Percentiles rank a stretch among this genome's conserved stretches.
phyloP scores from a whole-genome alignment of 2,113 vertebrate species.

The Antechinus stuartii region DNA sequence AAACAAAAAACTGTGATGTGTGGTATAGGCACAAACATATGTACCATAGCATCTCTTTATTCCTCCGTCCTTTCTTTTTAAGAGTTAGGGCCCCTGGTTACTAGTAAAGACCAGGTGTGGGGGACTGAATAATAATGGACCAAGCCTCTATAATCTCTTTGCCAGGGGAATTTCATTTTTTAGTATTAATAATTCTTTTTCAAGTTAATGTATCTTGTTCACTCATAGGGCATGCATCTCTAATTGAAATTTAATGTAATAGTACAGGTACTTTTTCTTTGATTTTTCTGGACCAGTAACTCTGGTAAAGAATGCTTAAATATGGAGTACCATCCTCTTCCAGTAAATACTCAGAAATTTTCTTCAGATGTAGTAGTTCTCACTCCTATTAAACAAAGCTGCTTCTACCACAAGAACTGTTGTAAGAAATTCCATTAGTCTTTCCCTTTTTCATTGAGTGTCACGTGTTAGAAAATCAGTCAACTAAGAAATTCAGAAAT shows the following conservation, averaged over 20 bases:
- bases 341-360: conserved; percentile 77
- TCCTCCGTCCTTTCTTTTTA: conserved; percentile 38
- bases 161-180: conserved; percentile 61
- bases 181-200: conserved; percentile 65
- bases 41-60: conserved; percentile 13
- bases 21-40: neutral
- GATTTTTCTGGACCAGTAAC: conserved; percentile 79
- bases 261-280: conserved; percentile 79
- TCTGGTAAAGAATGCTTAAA: conserved; percentile 78
- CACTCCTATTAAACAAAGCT: conserved; percentile 73
- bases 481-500: conserved; percentile 65
- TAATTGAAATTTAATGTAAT: conserved; percentile 77
- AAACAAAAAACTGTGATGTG: neutral
- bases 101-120: conserved; percentile 41
- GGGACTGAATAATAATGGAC: conserved; percentile 53
- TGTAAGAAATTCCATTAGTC: conserved; percentile 76
- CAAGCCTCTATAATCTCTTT: conserved; percentile 54
- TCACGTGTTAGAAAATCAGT: conserved; percentile 72
- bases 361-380: conserved; percentile 75
- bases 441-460: conserved; percentile 67
- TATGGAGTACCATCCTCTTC: conserved; percentile 78
- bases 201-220: conserved; percentile 36
- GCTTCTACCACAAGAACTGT: conserved; percentile 73
- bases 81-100: conserved; percentile 32
- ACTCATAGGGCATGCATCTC: conserved; percentile 78